phyloP scores from a whole-genome alignment of 2,888 invertebrate species.

The Platynereis dumerilii region DNA sequence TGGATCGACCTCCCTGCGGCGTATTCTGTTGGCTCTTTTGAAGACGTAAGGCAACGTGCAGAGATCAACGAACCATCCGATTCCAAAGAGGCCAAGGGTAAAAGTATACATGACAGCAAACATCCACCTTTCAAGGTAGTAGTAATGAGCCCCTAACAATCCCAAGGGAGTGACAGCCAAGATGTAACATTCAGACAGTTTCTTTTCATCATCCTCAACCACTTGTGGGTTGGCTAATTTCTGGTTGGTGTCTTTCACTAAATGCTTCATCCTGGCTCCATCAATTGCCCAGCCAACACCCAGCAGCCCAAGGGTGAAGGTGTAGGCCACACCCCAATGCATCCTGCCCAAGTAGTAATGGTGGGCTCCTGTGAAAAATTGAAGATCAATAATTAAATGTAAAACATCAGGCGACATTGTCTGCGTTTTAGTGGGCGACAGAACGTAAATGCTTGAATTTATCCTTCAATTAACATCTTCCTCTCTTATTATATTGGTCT shows the following conservation, averaged over 20 bases:
- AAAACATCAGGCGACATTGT: no score
- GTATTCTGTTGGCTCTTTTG: slow-evolving; percentile 6
- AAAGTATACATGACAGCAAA: slow-evolving; percentile 18
- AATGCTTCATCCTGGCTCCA: slow-evolving; percentile 36
- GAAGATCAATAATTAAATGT: no score
- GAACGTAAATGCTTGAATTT: no score
- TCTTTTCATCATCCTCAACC: slow-evolving; percentile 5
- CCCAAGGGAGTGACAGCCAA: slow-evolving; percentile 13
- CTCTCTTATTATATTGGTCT: no score
- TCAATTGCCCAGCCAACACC: slow-evolving; percentile 41
- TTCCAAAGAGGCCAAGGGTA: slow-evolving; percentile 15
- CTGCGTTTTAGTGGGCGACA: no score
- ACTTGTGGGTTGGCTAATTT: slow-evolving; percentile 19
- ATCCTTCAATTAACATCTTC: no score
- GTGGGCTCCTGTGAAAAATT: slow-evolving; percentile 33
- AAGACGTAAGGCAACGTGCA: slow-evolving; percentile 7
- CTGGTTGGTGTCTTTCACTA: slow-evolving; percentile 29
- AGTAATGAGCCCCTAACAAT: slow-evolving; percentile 20
- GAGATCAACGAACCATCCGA: slow-evolving; percentile 21
- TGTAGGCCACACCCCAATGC: slow-evolving; percentile 39
- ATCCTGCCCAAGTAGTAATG: slow-evolving; percentile 40
- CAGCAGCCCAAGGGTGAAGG: slow-evolving; percentile 39
- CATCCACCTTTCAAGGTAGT: slow-evolving; percentile 20
- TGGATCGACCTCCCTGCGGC: slow-evolving; percentile 7
- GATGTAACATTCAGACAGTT: slow-evolving; percentile 8